phyloP scores from a whole-genome alignment of 2,797 vertebrate genomes.

The Lateolabrax maculatus region DNA sequence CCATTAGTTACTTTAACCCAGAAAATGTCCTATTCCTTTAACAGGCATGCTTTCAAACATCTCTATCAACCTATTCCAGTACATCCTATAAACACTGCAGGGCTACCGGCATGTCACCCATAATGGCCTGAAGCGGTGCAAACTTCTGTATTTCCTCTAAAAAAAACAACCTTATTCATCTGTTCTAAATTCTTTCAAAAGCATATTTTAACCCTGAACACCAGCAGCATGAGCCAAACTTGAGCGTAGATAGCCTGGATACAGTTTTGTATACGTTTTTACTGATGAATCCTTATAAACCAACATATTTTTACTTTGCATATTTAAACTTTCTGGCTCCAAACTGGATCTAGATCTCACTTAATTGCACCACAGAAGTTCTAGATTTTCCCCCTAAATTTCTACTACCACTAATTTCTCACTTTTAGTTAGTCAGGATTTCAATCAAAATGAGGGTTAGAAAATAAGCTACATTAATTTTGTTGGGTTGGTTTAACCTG shows the following conservation, averaged over 20 bases:
- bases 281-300: background rate
- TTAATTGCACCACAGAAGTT: background rate
- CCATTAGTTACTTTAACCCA: slow-evolving; percentile 2
- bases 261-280: background rate
- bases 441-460: background rate
- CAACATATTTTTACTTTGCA: background rate
- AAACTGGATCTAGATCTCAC: background rate
- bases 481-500: background rate
- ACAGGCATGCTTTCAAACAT: background rate
- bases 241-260: background rate
- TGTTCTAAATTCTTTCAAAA: background rate
- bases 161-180: slow-evolving; percentile 8
- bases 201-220: background rate
- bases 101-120: background rate
- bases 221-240: background rate
- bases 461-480: background rate
- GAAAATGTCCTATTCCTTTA: background rate
- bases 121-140: background rate
- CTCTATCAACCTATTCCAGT: slow-evolving; percentile 2
- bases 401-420: background rate
- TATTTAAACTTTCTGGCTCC: background rate
- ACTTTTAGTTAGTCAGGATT: accelerated
- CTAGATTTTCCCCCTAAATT: background rate
- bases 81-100: background rate
- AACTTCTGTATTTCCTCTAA: slow-evolving; percentile 7